Evolutionary conservation across 2,113 vertebrate genomes (phyloP).

Genomic region (Phaethornis superciliosus): DNA sequence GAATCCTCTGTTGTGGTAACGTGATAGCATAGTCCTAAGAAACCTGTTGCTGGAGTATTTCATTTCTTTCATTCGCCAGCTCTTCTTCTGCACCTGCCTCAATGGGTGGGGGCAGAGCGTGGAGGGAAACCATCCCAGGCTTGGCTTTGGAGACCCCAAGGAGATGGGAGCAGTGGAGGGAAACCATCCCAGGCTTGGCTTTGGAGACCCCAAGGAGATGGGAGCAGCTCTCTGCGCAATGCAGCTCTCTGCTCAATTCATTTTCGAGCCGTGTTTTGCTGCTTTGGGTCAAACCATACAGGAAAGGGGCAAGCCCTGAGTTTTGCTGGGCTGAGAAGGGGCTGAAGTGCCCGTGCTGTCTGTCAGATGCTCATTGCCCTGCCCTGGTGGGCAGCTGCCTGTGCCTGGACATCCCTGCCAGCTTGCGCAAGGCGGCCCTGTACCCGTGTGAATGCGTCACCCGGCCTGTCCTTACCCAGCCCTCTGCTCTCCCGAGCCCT

Average conservation of each 20-base stretch:
- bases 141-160: accelerated
- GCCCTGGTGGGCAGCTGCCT: background rate
- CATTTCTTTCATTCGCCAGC: accelerated
- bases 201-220: accelerated
- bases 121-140: accelerated
- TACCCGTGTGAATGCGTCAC: background rate
- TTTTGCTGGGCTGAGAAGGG: accelerated
- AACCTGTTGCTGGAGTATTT: accelerated
- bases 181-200: accelerated
- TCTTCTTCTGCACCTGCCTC: background rate
- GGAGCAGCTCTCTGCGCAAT: background rate
- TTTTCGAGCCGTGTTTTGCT: background rate
- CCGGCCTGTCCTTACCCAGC: background rate
- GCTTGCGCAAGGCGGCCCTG: conserved; percentile 1
- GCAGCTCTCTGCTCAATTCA: accelerated
- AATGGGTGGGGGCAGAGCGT: background rate
- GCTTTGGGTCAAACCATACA: accelerated
- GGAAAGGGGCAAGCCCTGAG: background rate
- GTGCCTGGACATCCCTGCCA: accelerated
- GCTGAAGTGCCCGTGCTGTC: accelerated
- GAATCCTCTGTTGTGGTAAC: background rate
- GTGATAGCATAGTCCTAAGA: accelerated
- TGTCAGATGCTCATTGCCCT: no score
- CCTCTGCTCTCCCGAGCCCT: background rate
- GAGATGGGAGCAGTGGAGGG: background rate